Evolutionary conservation across 1,140 invertebrate genomes (phyloP), one percentile per base, ranked within the genome.

Genomic region (Whitmania pigra): DNA sequence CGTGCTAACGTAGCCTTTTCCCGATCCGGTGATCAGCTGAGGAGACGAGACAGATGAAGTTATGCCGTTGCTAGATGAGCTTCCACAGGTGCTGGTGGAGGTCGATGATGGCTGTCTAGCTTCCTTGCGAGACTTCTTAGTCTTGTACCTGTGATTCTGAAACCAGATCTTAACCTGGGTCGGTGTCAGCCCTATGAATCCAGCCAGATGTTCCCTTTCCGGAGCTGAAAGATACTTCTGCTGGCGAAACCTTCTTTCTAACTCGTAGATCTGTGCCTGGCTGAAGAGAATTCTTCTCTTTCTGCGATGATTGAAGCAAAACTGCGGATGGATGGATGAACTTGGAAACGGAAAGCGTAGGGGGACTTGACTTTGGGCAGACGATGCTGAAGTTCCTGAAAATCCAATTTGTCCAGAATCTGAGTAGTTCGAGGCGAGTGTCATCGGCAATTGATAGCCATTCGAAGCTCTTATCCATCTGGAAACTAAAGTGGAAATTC

Each of bases 151-250:
- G 77, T 88, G 87, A 77, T 88, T 88, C 78, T 88, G 86, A 78
- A 97, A 98, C 94, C 94, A 98, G 78, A 97, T 98, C 88, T 98
- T 98, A 55, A 98, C 94, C 90, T 97, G 81, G 15, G 78, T 79
- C 2, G 76, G 76, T 2, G 75, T 74, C 36, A 75, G 75, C n/a
- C 53, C 80, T 31, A 81, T 76, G 74, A 95, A 87, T 55, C 89
- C 91, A 0, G 94, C 94, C 63, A 98, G 82, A 78, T 97, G 93
- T 81, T 99, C 95, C 25, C 95, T 83, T 83, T 98, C 95, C 0
- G 93, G 92, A 0, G 94, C 94, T 18, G 91, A 95, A 15, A 99
- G 84, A 80, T 98, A 98, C 69, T 93, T 86, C 80, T 97, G 94
- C 79, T 96, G 92, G 25, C 93, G 87, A 82, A 99, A 98, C 67